Conservation (phyloP, 2,888 invertebrate species). For the Drosophila austrosaltans region DNA sequence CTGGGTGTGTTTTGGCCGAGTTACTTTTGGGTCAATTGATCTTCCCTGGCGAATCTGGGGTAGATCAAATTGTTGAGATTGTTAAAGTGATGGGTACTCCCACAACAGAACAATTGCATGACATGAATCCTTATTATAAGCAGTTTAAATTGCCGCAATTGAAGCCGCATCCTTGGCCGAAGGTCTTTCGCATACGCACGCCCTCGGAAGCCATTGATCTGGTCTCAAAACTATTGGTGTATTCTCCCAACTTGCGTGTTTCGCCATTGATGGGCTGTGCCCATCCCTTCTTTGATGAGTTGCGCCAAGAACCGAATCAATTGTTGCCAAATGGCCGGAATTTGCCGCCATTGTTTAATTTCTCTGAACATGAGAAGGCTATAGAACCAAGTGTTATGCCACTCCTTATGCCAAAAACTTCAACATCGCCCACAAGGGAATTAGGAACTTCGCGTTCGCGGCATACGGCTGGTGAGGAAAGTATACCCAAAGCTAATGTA, state of each 20-base stretch:
- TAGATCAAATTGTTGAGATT: slow-evolving; percentile 99
- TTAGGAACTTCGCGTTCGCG: slow-evolving; percentile 12
- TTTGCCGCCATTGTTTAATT: slow-evolving; percentile 98
- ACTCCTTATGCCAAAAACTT: slow-evolving; percentile 38
- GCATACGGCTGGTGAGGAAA: slow-evolving; percentile 55
- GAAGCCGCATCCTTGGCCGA: slow-evolving; percentile 99
- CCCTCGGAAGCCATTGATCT: slow-evolving; percentile 95
- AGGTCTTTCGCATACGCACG: slow-evolving; percentile 97
- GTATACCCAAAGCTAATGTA: neutral
- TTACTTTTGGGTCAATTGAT: slow-evolving; percentile 98
- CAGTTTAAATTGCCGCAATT: slow-evolving; percentile 99
- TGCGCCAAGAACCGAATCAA: slow-evolving; percentile 95
- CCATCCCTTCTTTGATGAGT: slow-evolving; percentile 99
- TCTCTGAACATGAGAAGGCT: slow-evolving; percentile 89
- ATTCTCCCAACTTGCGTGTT: slow-evolving; percentile 97
- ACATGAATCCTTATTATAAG: slow-evolving; percentile 99
- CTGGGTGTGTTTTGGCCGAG: slow-evolving; percentile 99
- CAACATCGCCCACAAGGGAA: slow-evolving; percentile 1
- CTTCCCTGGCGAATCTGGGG: slow-evolving; percentile 99
- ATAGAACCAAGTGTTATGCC: slow-evolving; percentile 77
- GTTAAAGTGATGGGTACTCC: slow-evolving; percentile 99
- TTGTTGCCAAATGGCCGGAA: slow-evolving; percentile 95
- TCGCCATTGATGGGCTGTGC: slow-evolving; percentile 98
- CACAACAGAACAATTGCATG: slow-evolving; percentile 98
- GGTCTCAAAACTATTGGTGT: slow-evolving; percentile 96